Evolutionary conservation across 2,113 vertebrate species (phyloP).

Genomic region (Talpa occidentalis): DNA sequence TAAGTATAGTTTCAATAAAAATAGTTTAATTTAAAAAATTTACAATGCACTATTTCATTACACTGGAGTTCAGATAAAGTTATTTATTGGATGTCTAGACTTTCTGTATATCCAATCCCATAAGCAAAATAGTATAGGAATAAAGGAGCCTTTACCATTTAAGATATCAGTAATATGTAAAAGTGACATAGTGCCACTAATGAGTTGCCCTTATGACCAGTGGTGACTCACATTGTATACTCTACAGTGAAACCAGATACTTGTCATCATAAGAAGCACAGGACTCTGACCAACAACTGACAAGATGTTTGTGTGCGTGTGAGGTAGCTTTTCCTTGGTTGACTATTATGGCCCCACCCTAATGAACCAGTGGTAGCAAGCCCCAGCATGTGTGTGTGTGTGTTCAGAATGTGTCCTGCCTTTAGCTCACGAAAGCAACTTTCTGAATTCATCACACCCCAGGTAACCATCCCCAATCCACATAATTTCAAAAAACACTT

Average conservation of each 20-base stretch:
- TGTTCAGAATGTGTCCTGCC: background rate
- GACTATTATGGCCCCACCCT: background rate
- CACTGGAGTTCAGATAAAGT: background rate
- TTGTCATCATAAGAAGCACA: background rate
- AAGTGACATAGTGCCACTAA: background rate
- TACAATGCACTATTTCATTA: background rate
- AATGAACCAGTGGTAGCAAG: constrained; percentile 5
- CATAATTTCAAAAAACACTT: background rate
- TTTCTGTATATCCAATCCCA: background rate
- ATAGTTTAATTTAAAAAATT: background rate
- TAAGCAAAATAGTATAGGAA: background rate
- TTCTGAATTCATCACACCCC: background rate
- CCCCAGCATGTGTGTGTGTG: background rate
- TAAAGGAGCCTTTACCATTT: background rate
- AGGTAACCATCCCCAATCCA: background rate
- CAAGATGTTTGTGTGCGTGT: background rate
- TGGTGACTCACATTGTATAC: background rate
- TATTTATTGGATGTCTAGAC: background rate
- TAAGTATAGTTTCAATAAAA: background rate
- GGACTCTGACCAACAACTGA: background rate
- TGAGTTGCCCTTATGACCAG: background rate
- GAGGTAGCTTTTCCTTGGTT: background rate
- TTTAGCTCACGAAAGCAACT: constrained; percentile 16
- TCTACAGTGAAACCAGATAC: background rate
- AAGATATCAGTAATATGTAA: background rate